Evolutionary conservation across 2,888 invertebrate species (phyloP).

Genomic region (Tineola bisselliella): DNA sequence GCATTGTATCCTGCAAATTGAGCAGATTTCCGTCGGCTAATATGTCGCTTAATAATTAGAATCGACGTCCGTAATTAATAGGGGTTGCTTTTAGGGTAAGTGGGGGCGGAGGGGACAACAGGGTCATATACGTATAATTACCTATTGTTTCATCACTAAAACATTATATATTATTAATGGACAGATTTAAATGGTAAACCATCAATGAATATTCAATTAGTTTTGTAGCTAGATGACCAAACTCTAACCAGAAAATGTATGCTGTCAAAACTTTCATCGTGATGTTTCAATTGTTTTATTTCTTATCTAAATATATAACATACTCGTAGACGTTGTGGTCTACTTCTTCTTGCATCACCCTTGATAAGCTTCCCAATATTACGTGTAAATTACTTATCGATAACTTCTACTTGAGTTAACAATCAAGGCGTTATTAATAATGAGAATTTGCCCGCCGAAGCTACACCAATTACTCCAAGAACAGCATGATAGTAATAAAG

Average conservation of each 20-base stretch:
- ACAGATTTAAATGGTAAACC: background rate
- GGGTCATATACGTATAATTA: background rate
- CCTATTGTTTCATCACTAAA: background rate
- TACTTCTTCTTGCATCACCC: background rate
- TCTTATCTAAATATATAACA: too few species aligned
- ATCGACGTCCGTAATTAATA: constrained; percentile 43
- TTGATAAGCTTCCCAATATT: background rate
- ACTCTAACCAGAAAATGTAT: too few species aligned
- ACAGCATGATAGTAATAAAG: constrained; percentile 49
- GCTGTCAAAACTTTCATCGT: too few species aligned
- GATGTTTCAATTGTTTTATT: too few species aligned
- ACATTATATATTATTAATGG: background rate
- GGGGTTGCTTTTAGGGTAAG: constrained; percentile 28
- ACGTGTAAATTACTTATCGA: background rate
- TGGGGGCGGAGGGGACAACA: constrained; percentile 15
- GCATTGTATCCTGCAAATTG: constrained; percentile 24
- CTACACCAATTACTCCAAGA: constrained; percentile 6
- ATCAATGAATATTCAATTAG: background rate
- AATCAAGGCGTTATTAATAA: constrained; percentile 6
- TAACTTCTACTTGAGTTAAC: background rate
- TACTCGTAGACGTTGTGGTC: too few species aligned
- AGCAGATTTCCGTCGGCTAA: constrained; percentile 33
- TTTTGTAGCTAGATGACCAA: too few species aligned
- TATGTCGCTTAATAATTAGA: constrained; percentile 43
- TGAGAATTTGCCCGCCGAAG: background rate